Conservation (phyloP, 92 coral and sea anemone species). For the Isaurus tuberculatus region DNA sequence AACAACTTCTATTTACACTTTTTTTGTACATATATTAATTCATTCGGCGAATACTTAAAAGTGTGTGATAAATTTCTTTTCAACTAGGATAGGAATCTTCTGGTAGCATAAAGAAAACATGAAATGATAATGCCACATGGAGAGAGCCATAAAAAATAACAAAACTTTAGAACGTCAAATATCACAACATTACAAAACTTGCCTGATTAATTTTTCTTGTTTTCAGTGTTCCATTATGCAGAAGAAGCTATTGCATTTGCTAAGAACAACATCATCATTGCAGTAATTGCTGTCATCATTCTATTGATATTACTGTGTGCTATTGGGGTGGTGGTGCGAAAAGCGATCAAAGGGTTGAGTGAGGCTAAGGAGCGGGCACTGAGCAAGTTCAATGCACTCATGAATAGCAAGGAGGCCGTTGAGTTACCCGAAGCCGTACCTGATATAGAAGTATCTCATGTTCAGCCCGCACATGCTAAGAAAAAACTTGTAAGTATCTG, state of each 20-base stretch:
- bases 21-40: too few species aligned
- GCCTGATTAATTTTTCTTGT: background rate
- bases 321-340: conserved; percentile 57
- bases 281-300: conserved; percentile 54
- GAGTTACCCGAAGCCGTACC: conserved; percentile 80
- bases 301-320: conserved; percentile 58
- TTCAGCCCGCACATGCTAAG: conserved; percentile 73
- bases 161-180: too few species aligned
- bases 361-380: conserved; percentile 83
- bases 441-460: conserved; percentile 72
- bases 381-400: conserved; percentile 66
- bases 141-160: too few species aligned
- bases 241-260: conserved; percentile 35
- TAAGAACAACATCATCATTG: conserved; percentile 72
- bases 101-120: too few species aligned
- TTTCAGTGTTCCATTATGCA: conserved; percentile 37
- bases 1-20: too few species aligned
- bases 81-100: too few species aligned
- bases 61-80: too few species aligned
- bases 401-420: conserved; percentile 66
- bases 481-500: conserved; percentile 70
- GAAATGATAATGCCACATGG: too few species aligned
- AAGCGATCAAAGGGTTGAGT: conserved; percentile 60
- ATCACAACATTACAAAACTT: background rate
- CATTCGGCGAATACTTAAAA: too few species aligned